Base-by-base conservation (phyloP, 2,888 invertebrate species). In the Heterodera filipjevi region DNA sequence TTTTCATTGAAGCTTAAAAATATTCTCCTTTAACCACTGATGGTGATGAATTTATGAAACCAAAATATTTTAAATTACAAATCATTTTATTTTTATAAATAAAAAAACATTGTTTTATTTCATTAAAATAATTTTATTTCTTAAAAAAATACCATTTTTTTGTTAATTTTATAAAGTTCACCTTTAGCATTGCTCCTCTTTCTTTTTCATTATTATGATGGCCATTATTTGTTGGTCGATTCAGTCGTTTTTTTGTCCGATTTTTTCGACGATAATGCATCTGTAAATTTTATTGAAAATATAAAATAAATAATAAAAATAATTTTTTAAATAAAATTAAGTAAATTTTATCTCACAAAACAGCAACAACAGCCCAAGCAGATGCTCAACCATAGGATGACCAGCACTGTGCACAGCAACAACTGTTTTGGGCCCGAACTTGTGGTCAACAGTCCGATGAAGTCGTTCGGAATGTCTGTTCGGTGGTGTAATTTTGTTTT, bases 361-460 rank as follows among this genome's bases (percentile, higher is more conserved):
- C 75, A 75, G 19, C 75, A 75, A 59, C 75, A 75, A 75, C 75
- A 75, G 53, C 75, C 75, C 46, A 75, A 35, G 33, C 66, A 75
- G 22, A 64, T 22, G 68, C 59, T 75, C 22, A 75, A 30, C 75
- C 75, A 75, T 22, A 75, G 1, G 19, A 64, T 19, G 5, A 75
- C 66, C 46, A 75, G 44, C 35, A 49, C 75, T 3, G 75, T 32
- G 33, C 75, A 75, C 30, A 75, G 33, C 44, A 64, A 22, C 68
- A 75, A 59, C 44, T 59, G 30, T 59, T 59, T 53, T 19, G 64
- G 75, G 22, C 75, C 75, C 30, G 75, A 75, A 35, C 59, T 59
- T 35, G 35, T 32, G 33, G 53, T 59, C 46, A 75, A 75, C 66
- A 75, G 44, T 5, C 59, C 59, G 12, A 59, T 59, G 59, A 59